Conservation (phyloP, 2,888 invertebrate species). For the Carterocephalus palaemon region DNA sequence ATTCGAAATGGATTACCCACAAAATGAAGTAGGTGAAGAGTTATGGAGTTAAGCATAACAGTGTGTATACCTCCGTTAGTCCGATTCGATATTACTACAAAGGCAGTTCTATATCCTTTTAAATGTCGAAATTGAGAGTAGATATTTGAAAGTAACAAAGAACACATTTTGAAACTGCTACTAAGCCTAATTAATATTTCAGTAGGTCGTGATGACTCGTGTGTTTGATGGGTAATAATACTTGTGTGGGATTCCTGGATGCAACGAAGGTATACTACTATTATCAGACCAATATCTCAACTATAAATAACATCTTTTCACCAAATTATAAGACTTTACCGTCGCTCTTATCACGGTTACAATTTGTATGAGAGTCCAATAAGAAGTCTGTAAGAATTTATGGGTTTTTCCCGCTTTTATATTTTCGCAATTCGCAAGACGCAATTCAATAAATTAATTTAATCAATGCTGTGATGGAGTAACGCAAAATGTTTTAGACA, state of each 20-base stretch:
- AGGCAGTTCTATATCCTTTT: neutral
- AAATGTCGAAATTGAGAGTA: neutral
- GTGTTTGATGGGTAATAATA: no score
- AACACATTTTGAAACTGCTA: neutral
- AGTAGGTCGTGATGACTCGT: no score
- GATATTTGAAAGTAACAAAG: neutral
- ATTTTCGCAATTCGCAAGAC: constrained; percentile 30
- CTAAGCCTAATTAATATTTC: no score
- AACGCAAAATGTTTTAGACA: constrained; percentile 9
- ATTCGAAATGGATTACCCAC: no score
- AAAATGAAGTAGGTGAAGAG: no score
- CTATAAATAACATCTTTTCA: constrained; percentile 11
- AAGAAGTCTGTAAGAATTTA: constrained; percentile 26
- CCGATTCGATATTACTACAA: no score
- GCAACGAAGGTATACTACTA: no score
- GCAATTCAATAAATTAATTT: constrained; percentile 31
- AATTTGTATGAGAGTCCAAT: constrained; percentile 18
- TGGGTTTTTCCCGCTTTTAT: constrained; percentile 27
- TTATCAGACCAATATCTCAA: no score
- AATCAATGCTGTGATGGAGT: constrained; percentile 28
- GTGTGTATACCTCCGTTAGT: no score
- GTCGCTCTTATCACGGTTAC: constrained; percentile 20
- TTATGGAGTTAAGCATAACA: no score
- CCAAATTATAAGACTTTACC: constrained; percentile 10
- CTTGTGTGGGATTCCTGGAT: no score